Evolutionary conservation across 1,140 invertebrate genomes (phyloP).

Genomic region (Condylostylus longicornis): DNA sequence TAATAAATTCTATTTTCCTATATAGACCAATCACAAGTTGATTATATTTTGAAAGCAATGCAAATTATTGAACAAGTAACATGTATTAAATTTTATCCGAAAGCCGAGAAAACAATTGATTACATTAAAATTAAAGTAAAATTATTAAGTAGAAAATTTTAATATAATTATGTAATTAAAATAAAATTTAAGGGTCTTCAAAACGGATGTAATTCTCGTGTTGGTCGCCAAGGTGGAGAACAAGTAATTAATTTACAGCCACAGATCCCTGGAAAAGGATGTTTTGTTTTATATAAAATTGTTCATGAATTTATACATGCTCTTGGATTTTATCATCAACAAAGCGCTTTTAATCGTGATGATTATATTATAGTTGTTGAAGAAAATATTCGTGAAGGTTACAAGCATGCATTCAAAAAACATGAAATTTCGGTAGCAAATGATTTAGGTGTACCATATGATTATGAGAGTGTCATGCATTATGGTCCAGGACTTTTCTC

Average conservation of each 20-base stretch:
- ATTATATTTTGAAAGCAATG: too few relatives aligned
- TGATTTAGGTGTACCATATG: slow-evolving; percentile 39
- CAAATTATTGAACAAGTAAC: too few relatives aligned
- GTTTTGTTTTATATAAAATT: slow-evolving; percentile 40
- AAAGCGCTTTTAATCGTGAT: slow-evolving; percentile 43
- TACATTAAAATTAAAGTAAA: too few relatives aligned
- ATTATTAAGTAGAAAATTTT: too few relatives aligned
- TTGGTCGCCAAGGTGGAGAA: slow-evolving; percentile 35
- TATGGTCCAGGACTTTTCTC: slow-evolving; percentile 57
- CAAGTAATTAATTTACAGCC: slow-evolving; percentile 37
- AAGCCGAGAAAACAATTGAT: slow-evolving; percentile 9
- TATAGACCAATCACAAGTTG: too few relatives aligned
- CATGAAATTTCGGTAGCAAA: slow-evolving; percentile 32
- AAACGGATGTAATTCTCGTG: slow-evolving; percentile 40
- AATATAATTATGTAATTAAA: too few relatives aligned
- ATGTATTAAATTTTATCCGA: too few relatives aligned
- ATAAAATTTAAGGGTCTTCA: slow-evolving; percentile 49
- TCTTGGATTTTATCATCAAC: slow-evolving; percentile 44
- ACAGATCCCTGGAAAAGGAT: slow-evolving; percentile 34
- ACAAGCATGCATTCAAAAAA: slow-evolving; percentile 40
- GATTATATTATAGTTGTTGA: slow-evolving; percentile 38
- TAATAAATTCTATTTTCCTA: too few relatives aligned
- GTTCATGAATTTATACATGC: slow-evolving; percentile 53
- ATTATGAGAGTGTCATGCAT: slow-evolving; percentile 62
- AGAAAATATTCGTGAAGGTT: slow-evolving; percentile 38